A percentile compares a stretch with the other conserved stretches of the same genome.
Conservation (phyloP, 2,888 invertebrate species). For the Drosophila recens region DNA sequence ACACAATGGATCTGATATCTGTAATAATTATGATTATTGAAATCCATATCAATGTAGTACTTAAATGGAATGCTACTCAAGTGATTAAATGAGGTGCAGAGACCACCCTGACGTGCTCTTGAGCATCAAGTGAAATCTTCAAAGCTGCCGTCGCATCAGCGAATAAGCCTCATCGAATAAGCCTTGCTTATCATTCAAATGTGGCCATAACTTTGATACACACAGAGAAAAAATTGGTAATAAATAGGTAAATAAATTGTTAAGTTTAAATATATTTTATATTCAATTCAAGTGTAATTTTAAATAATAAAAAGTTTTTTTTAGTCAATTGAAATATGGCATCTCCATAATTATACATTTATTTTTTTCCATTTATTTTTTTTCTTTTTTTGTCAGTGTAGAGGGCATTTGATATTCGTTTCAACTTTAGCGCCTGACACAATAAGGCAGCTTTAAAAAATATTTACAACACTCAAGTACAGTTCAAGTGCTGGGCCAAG, state of each 20-base stretch:
- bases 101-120: conserved; percentile 56
- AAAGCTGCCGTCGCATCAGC: conserved; percentile 64
- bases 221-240: neutral
- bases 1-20: conserved; percentile 17
- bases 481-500: conserved; percentile 80
- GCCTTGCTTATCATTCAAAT: conserved; percentile 61
- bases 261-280: too few species aligned
- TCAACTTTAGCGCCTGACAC: conserved; percentile 62
- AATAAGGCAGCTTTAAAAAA: conserved; percentile 79
- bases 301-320: too few species aligned
- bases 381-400: neutral
- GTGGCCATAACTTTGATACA: conserved; percentile 14
- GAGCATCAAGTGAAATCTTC: conserved; percentile 47
- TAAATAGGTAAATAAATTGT: too few species aligned
- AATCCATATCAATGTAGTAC: conserved; percentile 8
- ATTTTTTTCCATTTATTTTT: too few species aligned
- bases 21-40: conserved; percentile 15
- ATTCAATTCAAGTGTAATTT: too few species aligned
- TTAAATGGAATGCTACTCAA: conserved; percentile 10
- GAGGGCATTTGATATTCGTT: conserved; percentile 71
- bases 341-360: too few species aligned
- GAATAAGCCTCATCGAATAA: conserved; percentile 57
- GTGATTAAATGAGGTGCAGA: neutral
- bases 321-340: too few species aligned
- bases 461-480: conserved; percentile 81